Base-by-base conservation (phyloP, 2,888 invertebrate genomes). In the Napeogenes sylphis region DNA sequence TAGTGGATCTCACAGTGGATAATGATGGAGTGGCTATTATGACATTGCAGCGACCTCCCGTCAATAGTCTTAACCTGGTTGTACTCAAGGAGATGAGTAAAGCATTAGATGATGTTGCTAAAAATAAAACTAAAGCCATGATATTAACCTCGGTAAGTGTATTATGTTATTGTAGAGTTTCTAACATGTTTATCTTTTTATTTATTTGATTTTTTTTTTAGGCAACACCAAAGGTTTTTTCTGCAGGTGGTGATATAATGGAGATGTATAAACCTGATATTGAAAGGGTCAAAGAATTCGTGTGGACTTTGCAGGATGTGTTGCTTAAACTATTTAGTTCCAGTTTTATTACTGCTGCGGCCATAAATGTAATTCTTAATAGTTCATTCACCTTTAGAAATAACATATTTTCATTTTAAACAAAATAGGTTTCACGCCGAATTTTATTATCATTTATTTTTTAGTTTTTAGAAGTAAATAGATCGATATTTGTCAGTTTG, bases 21-120 rank as follows among this genome's bases (percentile, higher is more conserved):
- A 91, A 93, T 64, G 92, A 93, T 72, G 95, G 96, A 12, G 89
- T 96, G 51, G 94, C 95, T 3, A 93, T 92, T 0, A 84, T 97
- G 60, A 94, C 94, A 0, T 91, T 97, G 92, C 93, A 95, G 76
- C 91, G 94, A 63, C 90, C 93, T 6, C 97, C 97, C 4, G 97
- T 97, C 0, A 97, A 97, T 86, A 93, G 95, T 62, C 88, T 97
- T 4, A 97, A 95, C 78, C 83, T 94, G 42, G 95, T 96, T 30
- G 82, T 96, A 14, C 77, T 96, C 14, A 90, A 91, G 60, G 94
- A 93, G 59, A 79, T 97, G 4, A 91, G 87, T 54, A 90, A 91
- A 64, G 87, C 94, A 0, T 80, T 97, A 2, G 92, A 92, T 71
- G 92, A 94, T 71, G 87, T 95, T 2, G 92, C 93, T 59, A 93